phyloP scores from a whole-genome alignment of 2,797 vertebrate species.

The Malurus splendens region DNA sequence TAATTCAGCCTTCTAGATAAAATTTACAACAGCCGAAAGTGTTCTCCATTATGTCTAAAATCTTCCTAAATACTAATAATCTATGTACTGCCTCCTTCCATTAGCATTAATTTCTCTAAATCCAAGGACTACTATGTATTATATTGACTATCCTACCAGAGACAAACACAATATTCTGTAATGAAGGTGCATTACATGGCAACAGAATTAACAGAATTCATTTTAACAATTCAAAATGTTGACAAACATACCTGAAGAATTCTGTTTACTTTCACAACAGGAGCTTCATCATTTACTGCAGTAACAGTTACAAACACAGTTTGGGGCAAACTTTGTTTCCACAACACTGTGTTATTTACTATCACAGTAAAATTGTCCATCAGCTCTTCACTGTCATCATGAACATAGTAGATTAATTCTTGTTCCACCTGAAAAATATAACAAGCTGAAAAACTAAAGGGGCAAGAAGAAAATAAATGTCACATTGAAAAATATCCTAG shows the following conservation, averaged over 20 bases:
- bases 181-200: not conserved
- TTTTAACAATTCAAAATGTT: not conserved
- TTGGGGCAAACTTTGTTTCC: slow-evolving; percentile 80
- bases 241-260: slow-evolving; percentile 81
- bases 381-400: slow-evolving; percentile 82
- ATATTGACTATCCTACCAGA: not conserved
- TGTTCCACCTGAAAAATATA: slow-evolving; percentile 80
- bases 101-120: not conserved
- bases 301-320: slow-evolving; percentile 80
- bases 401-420: slow-evolving; percentile 85
- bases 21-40: not conserved
- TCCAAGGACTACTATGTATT: not conserved
- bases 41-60: not conserved
- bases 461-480: not conserved
- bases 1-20: not conserved
- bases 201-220: not conserved
- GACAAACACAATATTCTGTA: not conserved
- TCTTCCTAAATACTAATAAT: not conserved
- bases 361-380: slow-evolving; percentile 82
- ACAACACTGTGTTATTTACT: slow-evolving; percentile 80
- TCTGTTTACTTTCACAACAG: slow-evolving; percentile 82
- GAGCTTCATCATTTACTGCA: slow-evolving; percentile 85
- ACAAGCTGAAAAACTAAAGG: not conserved
- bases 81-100: not conserved
- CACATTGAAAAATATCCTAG: not conserved